Conservation (phyloP, 2,888 invertebrate species). For the Stenichneumon culpator region DNA sequence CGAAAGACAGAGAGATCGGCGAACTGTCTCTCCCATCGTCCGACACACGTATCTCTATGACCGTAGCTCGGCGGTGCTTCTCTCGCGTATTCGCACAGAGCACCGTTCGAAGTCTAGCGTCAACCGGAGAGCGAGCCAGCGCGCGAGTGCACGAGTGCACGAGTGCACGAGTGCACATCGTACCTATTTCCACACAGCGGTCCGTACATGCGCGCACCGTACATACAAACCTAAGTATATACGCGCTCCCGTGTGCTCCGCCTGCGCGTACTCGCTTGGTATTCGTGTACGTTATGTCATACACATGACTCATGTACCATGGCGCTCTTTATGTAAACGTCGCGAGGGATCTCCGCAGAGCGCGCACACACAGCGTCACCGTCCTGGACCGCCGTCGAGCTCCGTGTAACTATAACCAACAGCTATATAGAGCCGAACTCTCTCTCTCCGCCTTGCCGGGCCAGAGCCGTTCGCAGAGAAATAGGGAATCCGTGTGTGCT, state of each 20-base stretch:
- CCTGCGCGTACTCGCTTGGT: neutral
- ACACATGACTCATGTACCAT: constrained; percentile 47
- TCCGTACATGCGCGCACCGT: neutral
- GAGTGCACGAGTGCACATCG: constrained; percentile 42
- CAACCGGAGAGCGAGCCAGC: constrained; percentile 6
- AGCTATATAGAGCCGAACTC: neutral
- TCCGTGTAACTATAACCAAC: neutral
- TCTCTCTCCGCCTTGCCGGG: neutral
- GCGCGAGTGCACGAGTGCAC: constrained; percentile 33
- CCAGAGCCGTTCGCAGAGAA: constrained; percentile 20
- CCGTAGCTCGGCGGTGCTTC: neutral
- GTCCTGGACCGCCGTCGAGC: neutral
- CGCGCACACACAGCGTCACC: neutral
- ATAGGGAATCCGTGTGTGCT: constrained; percentile 45
- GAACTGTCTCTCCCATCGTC: constrained; percentile 38
- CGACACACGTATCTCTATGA: neutral
- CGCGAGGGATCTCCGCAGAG: constrained; percentile 30
- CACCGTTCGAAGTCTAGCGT: constrained; percentile 32
- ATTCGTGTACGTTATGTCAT: constrained; percentile 14
- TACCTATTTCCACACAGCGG: constrained; percentile 12
- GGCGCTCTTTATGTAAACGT: constrained; percentile 50
- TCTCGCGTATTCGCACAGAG: constrained; percentile 40
- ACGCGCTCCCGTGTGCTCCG: constrained; percentile 10
- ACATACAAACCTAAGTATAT: neutral
- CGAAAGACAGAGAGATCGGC: constrained; percentile 6